phyloP scores from a whole-genome alignment of 2,888 invertebrate genomes.

The Harmothoe impar region DNA sequence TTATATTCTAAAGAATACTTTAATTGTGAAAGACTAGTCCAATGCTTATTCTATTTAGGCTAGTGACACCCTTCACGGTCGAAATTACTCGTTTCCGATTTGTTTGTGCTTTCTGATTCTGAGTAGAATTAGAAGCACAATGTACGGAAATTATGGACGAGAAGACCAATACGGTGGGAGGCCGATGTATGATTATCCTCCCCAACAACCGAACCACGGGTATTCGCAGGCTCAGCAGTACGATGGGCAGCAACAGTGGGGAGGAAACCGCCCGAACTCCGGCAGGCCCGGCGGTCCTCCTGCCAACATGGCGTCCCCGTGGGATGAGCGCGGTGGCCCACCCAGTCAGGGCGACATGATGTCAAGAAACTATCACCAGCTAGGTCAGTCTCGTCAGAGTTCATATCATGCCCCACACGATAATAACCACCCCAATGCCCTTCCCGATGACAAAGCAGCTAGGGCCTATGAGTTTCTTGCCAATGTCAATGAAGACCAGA shows the following conservation, averaged over 20 bases:
- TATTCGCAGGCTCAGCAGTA: neutral
- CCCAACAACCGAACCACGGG: neutral
- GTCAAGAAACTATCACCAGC: neutral
- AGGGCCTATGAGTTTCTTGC: slow-evolving; percentile 6
- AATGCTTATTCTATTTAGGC: too few species aligned
- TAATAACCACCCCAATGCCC: neutral
- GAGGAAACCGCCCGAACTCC: neutral
- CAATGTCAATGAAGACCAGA: slow-evolving; percentile 25
- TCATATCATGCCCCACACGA: neutral
- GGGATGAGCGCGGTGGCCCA: neutral
- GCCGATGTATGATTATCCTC: neutral
- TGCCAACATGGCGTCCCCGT: slow-evolving; percentile 3
- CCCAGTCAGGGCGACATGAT: neutral
- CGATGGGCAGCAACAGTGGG: slow-evolving; percentile 7
- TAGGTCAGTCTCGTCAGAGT: slow-evolving; percentile 44
- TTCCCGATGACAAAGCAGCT: neutral
- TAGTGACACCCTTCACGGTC: too few species aligned
- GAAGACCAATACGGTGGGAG: neutral
- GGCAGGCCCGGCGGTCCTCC: too few species aligned
- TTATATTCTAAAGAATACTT: too few species aligned
- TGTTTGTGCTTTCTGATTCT: neutral
- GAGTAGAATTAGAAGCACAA: neutral
- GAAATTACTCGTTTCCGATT: too few species aligned
- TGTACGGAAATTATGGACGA: neutral
- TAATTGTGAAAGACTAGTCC: too few species aligned